These are phyloP conservation scores for Perca flavescens DNA, from an alignment of 2,113 vertebrate species.

Conservation along the genomic window DNA sequence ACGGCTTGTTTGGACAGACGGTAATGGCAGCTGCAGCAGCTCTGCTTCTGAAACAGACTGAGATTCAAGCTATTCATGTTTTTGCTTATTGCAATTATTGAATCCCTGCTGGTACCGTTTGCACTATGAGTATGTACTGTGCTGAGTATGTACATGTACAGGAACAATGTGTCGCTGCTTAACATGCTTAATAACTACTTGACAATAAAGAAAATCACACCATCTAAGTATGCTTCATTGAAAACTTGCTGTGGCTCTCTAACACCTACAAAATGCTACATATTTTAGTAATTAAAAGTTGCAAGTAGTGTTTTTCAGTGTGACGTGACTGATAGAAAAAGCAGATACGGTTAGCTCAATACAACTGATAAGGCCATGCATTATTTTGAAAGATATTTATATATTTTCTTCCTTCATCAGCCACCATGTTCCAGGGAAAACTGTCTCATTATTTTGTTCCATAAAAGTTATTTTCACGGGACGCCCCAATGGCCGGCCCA, in stretches of 20 bases:
- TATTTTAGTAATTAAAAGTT: background rate
- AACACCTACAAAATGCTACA: background rate
- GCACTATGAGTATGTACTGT: background rate
- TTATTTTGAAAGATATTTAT: background rate
- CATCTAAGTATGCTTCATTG: background rate
- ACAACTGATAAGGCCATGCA: background rate
- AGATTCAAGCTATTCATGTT: conserved; percentile 9
- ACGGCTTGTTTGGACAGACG: conserved; percentile 57
- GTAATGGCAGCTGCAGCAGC: conserved; percentile 40
- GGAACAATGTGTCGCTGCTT: background rate
- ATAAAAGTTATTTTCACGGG: background rate
- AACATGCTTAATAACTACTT: background rate
- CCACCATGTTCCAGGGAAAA: background rate
- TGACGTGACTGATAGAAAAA: background rate
- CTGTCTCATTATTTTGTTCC: background rate
- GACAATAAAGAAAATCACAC: background rate
- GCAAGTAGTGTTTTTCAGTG: background rate
- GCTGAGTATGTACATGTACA: background rate
- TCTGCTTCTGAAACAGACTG: conserved; percentile 13
- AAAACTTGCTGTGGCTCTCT: background rate
- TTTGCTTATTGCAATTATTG: conserved; percentile 23
- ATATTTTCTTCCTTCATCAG: background rate
- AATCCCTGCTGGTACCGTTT: background rate
- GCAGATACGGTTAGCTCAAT: background rate
- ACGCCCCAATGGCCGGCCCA: no score